Evolutionary conservation across 1,140 invertebrate genomes (phyloP).

Genomic region (Hetaerina americana): DNA sequence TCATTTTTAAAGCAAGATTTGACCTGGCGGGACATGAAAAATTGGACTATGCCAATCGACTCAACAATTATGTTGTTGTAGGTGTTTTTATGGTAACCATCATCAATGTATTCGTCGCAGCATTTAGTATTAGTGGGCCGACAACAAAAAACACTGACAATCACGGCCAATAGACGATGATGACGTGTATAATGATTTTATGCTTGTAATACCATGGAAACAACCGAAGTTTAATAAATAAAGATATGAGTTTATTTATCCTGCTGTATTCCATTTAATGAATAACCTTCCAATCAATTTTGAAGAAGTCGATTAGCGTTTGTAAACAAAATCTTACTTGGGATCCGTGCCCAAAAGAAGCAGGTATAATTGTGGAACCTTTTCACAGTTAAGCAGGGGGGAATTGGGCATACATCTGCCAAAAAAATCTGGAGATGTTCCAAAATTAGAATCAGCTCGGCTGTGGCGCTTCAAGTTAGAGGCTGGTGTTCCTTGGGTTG

Average conservation of each 20-base stretch:
- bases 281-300: no score
- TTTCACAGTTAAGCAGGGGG: neutral
- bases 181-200: no score
- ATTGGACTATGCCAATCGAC: constrained; percentile 28
- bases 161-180: no score
- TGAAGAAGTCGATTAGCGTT: neutral
- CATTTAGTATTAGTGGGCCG: constrained; percentile 40
- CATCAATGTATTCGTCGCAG: constrained; percentile 50
- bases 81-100: constrained; percentile 51
- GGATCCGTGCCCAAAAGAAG: neutral
- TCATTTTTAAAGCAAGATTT: constrained; percentile 46
- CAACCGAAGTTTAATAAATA: no score
- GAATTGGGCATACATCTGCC: neutral
- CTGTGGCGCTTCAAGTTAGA: neutral
- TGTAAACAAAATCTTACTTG: neutral
- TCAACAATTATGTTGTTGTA: constrained; percentile 47
- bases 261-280: no score
- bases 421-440: neutral
- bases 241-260: no score
- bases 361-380: neutral
- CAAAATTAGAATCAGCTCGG: neutral
- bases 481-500: neutral
- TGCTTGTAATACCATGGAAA: no score
- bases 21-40: constrained; percentile 37
- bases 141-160: no score